These are phyloP conservation scores for Lucinisca nassula DNA, from an alignment of 2,888 invertebrate genomes.

Conservation along the genomic window DNA sequence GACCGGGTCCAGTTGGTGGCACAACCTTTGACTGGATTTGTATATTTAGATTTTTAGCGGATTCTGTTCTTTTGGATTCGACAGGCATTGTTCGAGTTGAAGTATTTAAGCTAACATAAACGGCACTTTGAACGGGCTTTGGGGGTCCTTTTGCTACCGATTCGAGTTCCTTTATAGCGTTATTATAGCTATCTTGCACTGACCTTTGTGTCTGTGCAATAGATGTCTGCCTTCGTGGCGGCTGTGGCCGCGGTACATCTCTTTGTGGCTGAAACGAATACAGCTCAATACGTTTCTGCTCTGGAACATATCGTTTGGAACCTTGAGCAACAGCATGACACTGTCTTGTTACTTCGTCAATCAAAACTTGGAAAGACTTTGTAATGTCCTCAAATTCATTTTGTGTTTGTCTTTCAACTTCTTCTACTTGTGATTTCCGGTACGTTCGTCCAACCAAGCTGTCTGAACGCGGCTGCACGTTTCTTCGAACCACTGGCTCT, in stretches of 20 bases:
- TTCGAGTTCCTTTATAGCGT: conserved; percentile 66
- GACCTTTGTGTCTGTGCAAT: conserved; percentile 45
- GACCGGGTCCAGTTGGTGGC: background rate
- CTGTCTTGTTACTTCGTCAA: conserved; percentile 78
- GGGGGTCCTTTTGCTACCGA: conserved; percentile 52
- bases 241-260: conserved; percentile 50
- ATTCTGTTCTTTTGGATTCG: conserved; percentile 13
- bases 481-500: background rate
- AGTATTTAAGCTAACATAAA: conserved; percentile 57
- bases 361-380: conserved; percentile 81
- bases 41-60: conserved; percentile 51
- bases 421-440: conserved; percentile 63
- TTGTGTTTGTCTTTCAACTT: conserved; percentile 78
- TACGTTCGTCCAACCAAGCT: conserved; percentile 34
- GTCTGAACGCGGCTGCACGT: background rate
- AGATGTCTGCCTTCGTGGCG: conserved; percentile 45
- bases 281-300: background rate
- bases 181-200: conserved; percentile 63
- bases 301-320: conserved; percentile 15
- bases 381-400: conserved; percentile 82
- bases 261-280: conserved; percentile 40
- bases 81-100: conserved; percentile 5
- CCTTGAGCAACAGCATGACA: conserved; percentile 57
- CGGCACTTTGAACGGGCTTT: conserved; percentile 33
- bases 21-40: conserved; percentile 45